These are phyloP conservation scores for Tubulanus polymorphus DNA, from an alignment of 2,888 invertebrate genomes.

Conservation along the genomic window DNA sequence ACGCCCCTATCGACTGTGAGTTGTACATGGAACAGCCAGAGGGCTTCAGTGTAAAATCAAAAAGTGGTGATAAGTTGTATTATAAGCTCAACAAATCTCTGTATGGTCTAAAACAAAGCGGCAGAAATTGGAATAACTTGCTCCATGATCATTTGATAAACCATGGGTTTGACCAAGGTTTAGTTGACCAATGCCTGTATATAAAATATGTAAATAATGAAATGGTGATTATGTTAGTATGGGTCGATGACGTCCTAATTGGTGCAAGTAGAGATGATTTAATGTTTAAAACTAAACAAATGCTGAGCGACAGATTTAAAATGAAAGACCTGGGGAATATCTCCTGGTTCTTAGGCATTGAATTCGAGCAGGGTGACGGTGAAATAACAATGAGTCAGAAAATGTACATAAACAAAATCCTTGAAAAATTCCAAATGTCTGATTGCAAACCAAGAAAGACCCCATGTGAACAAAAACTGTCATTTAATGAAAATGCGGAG, in stretches of 20 bases:
- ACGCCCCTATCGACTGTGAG: slow-evolving; percentile 7
- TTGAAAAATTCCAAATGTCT: not conserved
- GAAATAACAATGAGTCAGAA: slow-evolving; percentile 4
- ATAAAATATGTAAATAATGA: not conserved
- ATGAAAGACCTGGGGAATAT: slow-evolving; percentile 18
- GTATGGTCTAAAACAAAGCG: slow-evolving; percentile 8
- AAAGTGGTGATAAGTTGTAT: slow-evolving; percentile 4
- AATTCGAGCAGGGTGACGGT: slow-evolving; percentile 1
- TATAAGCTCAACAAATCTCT: slow-evolving; percentile 8
- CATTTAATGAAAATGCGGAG: not conserved
- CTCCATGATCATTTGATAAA: not conserved
- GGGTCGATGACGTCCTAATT: not conserved
- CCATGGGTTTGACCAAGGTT: not conserved
- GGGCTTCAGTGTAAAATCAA: slow-evolving; percentile 2
- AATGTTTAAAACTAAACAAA: not conserved
- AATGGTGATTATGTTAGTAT: not conserved
- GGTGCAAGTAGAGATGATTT: not conserved
- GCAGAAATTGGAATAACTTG: slow-evolving; percentile 8
- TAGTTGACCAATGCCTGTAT: slow-evolving; percentile 4
- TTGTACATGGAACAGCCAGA: slow-evolving; percentile 9
- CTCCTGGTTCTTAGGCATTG: slow-evolving; percentile 8
- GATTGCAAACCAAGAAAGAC: slow-evolving; percentile 9
- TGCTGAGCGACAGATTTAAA: slow-evolving; percentile 9
- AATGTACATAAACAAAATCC: not conserved
- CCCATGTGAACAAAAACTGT: slow-evolving; percentile 5